Evolutionary conservation across 2,797 vertebrate genomes (phyloP), one percentile per base, ranked within the genome.

Genomic region (Graptemys geographica): DNA sequence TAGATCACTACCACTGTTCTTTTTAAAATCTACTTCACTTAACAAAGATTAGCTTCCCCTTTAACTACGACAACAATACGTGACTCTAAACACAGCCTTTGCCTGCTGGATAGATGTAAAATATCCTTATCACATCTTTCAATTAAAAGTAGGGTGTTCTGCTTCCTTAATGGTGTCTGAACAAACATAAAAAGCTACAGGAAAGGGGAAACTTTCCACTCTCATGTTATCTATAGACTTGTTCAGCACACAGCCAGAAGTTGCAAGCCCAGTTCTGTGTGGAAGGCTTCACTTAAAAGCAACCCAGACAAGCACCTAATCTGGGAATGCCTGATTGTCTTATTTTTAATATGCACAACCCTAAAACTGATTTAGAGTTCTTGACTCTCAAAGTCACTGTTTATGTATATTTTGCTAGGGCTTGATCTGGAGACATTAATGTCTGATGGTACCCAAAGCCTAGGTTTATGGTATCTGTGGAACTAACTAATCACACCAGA

Each of bases 31-130:
- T 90, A 62, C 80, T 94, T 86, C 21, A 91, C 81, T 74, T 33
- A 72, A 83, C 19, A 78, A 94, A 92, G 84, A n/a, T 12, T 5
- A 90, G 27, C 59, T 90, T 25, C 56, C 79, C 18, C 13, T 87
- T 85, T 89, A 91, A 72, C 83, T 82, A 85, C 11, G 7, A 92
- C 93, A 92, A 81, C 81, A 91, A 81, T 86, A 96, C 0, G 1
- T 87, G 87, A 93, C 69, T 27, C 59, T 86, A 52, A 79, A 76
- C n/a, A 25, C 51, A 53, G 79, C 88, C 90, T 88, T 91, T 95
- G 93, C 44, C 91, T 3, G 52, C 84, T 88, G 89, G 93, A 86
- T 90, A 93, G 94, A 82, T 87, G 85, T 78, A 92, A 88, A 92
- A 51, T 81, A 84, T 83, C 33, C 49, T 89, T 86, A 94, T 59